Evolutionary conservation across 2,113 vertebrate genomes (phyloP), one percentile per base, ranked within the genome.

Genomic region (Polypterus bichir): DNA sequence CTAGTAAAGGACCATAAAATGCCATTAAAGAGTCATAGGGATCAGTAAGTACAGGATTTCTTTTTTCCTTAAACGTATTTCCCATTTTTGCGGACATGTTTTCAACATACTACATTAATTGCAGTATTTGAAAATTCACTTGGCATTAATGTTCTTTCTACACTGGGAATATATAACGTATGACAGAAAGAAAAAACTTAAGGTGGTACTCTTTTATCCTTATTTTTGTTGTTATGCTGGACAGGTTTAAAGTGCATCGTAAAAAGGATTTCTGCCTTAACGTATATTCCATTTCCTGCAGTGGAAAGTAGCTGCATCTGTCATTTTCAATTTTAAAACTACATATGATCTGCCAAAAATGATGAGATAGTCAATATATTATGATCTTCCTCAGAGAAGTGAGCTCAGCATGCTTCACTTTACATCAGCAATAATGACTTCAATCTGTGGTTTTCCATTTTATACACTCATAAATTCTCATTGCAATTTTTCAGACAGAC

Each of bases 351-450:
- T 58, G 54, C 47, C 47, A 52, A 62, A 57, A 58, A 48, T 65
- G 69, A 75, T 71, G 61, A 75, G 59, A 47, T 11, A 64, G 68
- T 79, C 74, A 67, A 73, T 76, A 73, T 63, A 63, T 65, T 70
- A 60, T 62, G 72, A 79, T 78, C 69, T 65, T 61, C 66, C 47
- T 61, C 67, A 48, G 4, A 70, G 70, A 67, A 71, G 49, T 7
- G 76, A 76, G 67, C 68, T 69, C 66, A 67, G 72, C 72, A 72
- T 73, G 72, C 73, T 72, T 77, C 74, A 47, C 48, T 64, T 66
- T 69, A 67, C 76, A 69, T 70, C 69, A 54, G 75, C 70, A 60
- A 44, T 65, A 54, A 60, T 48, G 52, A 52, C 45, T 65, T 60
- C 59, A 49, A 65, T 54, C 46, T 53, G 48, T 59, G 52, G 51